These are phyloP conservation scores for Turritopsis rubra DNA, from an alignment of 30 jellyfish, hydroid and myxozoan species.

Conservation along the genomic window DNA sequence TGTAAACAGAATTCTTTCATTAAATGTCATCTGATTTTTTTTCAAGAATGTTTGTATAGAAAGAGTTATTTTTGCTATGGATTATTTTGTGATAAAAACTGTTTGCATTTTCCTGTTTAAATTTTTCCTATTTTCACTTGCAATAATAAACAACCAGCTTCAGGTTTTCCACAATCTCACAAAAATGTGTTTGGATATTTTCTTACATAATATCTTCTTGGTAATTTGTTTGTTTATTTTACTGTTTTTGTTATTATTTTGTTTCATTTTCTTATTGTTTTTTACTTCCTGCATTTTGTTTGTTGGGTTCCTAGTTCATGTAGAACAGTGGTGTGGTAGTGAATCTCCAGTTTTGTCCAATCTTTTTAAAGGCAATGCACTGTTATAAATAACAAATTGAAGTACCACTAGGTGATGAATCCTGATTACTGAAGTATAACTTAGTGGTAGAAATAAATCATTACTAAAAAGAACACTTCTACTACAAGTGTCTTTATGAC, in stretches of 20 bases:
- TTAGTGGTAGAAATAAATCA: no score
- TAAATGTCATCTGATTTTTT: background rate
- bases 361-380: no score
- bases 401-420: no score
- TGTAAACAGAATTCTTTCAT: background rate
- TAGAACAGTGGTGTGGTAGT: no score
- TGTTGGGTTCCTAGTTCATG: no score
- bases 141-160: background rate
- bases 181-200: background rate
- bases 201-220: background rate
- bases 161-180: background rate
- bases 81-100: background rate
- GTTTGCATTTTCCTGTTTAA: background rate
- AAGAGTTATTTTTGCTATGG: background rate
- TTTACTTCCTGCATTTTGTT: background rate
- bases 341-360: no score
- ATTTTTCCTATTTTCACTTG: background rate
- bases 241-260: background rate
- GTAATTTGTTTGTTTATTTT: no score
- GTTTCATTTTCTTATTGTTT: no score
- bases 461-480: no score
- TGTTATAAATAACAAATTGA: no score
- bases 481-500: no score
- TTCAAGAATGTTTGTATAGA: background rate
- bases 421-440: no score